These are phyloP conservation scores for Sinocyclocheilus rhinocerous DNA, from an alignment of 2,113 vertebrate genomes.

Conservation along the genomic window DNA sequence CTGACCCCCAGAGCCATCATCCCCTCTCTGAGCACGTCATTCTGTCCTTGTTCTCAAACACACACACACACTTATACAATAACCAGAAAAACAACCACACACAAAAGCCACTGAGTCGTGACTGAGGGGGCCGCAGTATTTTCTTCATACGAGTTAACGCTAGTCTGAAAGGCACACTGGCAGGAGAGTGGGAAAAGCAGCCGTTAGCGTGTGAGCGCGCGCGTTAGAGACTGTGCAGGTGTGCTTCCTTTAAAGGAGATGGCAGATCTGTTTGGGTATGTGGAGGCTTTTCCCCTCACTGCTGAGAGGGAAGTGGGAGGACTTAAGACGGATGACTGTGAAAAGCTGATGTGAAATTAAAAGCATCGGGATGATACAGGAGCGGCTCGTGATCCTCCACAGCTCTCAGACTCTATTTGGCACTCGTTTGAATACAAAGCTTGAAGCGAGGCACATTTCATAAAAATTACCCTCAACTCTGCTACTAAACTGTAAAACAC, in stretches of 20 bases:
- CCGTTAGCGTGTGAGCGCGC: background rate
- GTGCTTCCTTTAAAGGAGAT: constrained; percentile 47
- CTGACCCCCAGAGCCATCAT: constrained; percentile 45
- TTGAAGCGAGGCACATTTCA: background rate
- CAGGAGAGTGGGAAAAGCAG: constrained; percentile 32
- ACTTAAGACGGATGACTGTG: constrained; percentile 19
- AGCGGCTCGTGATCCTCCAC: constrained; percentile 20
- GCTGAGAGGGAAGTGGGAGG: constrained; percentile 11
- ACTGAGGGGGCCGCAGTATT: constrained; percentile 54
- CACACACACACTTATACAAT: constrained; percentile 27
- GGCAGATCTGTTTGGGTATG: constrained; percentile 26
- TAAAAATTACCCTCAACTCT: background rate
- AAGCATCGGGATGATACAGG: constrained; percentile 11
- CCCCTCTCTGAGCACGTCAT: constrained; percentile 23
- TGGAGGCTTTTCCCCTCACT: background rate
- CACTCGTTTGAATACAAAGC: constrained; percentile 9
- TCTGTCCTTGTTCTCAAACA: constrained; percentile 14
- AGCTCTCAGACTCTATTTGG: background rate
- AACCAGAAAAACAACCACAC: constrained; percentile 33
- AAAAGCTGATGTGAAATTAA: constrained; percentile 26
- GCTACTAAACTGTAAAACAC: background rate
- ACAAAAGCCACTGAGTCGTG: constrained; percentile 54
- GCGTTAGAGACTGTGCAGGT: constrained; percentile 37
- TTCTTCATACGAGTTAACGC: constrained; percentile 49
- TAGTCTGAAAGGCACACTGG: constrained; percentile 40